Evolutionary conservation across 2,113 vertebrate species (phyloP), one percentile per base, ranked within the genome.

Genomic region (Hemichromis elongatus): DNA sequence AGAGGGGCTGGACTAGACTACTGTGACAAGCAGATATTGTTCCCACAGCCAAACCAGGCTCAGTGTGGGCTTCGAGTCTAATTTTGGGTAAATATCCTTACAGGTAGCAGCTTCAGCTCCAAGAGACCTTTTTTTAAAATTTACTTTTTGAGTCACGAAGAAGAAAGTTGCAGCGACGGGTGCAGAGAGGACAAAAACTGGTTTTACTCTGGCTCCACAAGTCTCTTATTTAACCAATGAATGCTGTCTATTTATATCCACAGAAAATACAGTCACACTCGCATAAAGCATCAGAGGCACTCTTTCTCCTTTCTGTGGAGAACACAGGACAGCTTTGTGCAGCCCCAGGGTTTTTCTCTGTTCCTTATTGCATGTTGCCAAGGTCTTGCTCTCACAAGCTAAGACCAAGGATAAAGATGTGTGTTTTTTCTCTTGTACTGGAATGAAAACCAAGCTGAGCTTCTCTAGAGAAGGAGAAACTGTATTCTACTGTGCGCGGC

Each of bases 221-320:
- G 88, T 66, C 77, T 89, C 89, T 89, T 86, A 83, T 78, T 90
- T 81, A 94, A 89, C 85, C 75, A 83, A 59, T 91, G 82, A 95
- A 93, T 85, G 83, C 86, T 47, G 75, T 91, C 90, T 94, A 94
- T 95, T 94, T 95, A 94, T 95, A 94, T 80, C 87, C 73, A 2
- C 78, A 82, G 79, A 78, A 90, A 92, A 88, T 77, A 91, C 40
- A 87, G 77, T 78, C 47, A 59, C 90, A 90, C 80, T 87, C 86
- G 26, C 80, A 91, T 21, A 81, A 79, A 89, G 87, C 73, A 84
- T 86, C 73, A 91, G 83, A 85, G 53, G 16, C 78, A 45, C 78
- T 73, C 84, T 86, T 81, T 92, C 80, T 90, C 78, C 88, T 88
- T 80, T 90, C 56, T 78, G 85, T 24, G 33, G 47, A 85, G 82